Evolutionary conservation across 2,888 invertebrate genomes (phyloP), one percentile per base, ranked within the genome.

Genomic region (Venustoraphidia nigricollis): DNA sequence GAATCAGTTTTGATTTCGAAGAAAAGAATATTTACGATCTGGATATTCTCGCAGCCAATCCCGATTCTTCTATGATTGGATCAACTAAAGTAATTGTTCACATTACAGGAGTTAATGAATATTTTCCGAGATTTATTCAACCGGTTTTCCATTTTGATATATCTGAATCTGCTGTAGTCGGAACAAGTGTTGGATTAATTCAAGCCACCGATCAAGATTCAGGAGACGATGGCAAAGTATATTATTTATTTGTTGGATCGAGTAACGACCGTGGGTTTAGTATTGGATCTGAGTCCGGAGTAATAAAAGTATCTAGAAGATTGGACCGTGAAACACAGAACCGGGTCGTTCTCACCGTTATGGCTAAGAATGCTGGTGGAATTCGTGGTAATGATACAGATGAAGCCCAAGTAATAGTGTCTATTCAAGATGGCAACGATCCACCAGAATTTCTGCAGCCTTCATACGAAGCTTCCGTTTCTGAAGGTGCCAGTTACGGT

Each of bases 371-470:
- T 62, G 81, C 82, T 45, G 95, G 95, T 10, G 89, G 92, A 13
- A 93, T 96, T 55, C 76, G 84, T 38, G 95, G 95, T 3, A 93
- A 94, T 62, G 94, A 95, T 60, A 94, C 93, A 0, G 94, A 93
- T 61, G 92, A 91, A 67, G 94, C 94, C 4, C 90, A 91, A 67
- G 88, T 96, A 1, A 87, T 90, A 44, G 84, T 96, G 52, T 85
- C 88, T 0, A 88, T 96, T 53, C 90, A 93, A 68, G 95, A 95
- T 64, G 94, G 94, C 14, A 95, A 95, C 62, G 95, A 95, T 69
- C 92, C 95, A 1, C 95, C 95, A 0, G 89, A 90, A 63, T 96
- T 96, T 63, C 66, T 83, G n/a, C 78, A 83, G 58, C 74, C 73
- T 44, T 62, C 76, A 14, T 95, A 95, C 62, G 83, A 85, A 59